Base-by-base conservation (phyloP, 2,888 invertebrate species). In the Dryococelus australis region DNA sequence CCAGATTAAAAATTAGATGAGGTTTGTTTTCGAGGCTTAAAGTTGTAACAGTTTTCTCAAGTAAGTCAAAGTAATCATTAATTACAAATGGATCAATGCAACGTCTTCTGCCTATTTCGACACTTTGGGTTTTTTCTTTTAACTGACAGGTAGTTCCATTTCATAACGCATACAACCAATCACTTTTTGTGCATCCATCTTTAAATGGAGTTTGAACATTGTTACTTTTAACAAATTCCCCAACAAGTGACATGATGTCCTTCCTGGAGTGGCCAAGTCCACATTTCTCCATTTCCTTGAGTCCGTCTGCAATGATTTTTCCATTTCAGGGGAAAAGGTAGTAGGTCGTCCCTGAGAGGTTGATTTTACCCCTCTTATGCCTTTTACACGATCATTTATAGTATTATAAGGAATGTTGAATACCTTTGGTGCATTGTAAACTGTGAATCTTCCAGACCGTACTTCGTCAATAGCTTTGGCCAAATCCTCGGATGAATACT, bases 351-450 rank as follows among this genome's bases (percentile, higher is more conserved):
- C 65, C 16, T 65, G 6, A 2, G 65, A 12, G 65, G 8, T 65
- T 65, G 65, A 65, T 65, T 65, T 65, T n/a, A 65, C 51, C 51
- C 65, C n/a, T 65, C 24, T 16, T 65, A 8, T 65, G n/a, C 65
- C 65, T 65, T 16, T 65, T 65, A 65, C 65, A n/a, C 8, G 65
- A 65, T 65, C 6, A n/a, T 65, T 65, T 20, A 5, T 65, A 65
- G 20, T 65, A 65, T 65, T 65, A 24, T 65, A 65, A 65, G 65
- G 65, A 65, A 65, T 65, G n/a, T 65, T 65, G n/a, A 65, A 65
- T 65, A 65, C 65, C 65, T 65, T 16, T 65, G 65, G 24, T 24
- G n/a, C 6, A 65, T 65, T 65, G 65, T 65, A 65, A 65, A 65
- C 65, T n/a, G 65, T 2, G n/a, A n/a, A 9, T 65, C n/a, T 65